Evolutionary conservation across 2,113 vertebrate species (phyloP), one percentile per base, ranked within the genome.

Genomic region (Bubalus kerabau): DNA sequence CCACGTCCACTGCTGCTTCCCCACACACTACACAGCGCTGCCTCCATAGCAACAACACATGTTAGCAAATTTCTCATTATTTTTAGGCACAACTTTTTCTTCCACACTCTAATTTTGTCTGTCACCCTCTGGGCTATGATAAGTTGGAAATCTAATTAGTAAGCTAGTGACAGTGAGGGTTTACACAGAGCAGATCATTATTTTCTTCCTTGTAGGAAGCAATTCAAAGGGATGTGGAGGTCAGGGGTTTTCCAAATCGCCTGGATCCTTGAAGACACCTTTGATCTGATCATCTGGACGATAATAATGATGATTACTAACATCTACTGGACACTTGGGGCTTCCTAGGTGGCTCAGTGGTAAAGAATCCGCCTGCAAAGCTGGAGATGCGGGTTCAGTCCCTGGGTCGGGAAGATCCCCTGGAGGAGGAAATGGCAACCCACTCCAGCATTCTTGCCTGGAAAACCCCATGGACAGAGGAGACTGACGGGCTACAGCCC

Each of bases 71-170:
- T 91, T 97, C 93, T 95, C 40, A 16, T 87, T 98, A 95, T 88
- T 96, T 97, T 97, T 91, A 96, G 74, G 46, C 56, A 86, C 30
- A 82, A 88, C 48, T 91, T 23, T 92, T 92, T 92, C 78, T 85
- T 84, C 91, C 84, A 97, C 57, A 84, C 24, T 97, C 93, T 46
- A 88, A 60, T 97, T 95, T 95, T 92, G 60, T 98, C 93, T 97
- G 86, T 95, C 89, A 95, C 86, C 91, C 93, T 93, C 48, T 94
- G 56, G 97, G 96, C 93, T 96, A 88, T 97, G 82, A 97, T 86
- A 85, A 95, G 59, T 86, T 93, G 46, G 60, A 94, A 95, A 91
- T 23, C 88, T 97, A 97, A 97, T 98, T 97, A 98, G 95, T 57
- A 91, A 95, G 86, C 67, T 93, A 82, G 95, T 96, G 93, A 92